Percentiles rank a stretch among this genome's conserved stretches.
phyloP scores from a whole-genome alignment of 2,113 vertebrate genomes.

The Cottus gobio region DNA sequence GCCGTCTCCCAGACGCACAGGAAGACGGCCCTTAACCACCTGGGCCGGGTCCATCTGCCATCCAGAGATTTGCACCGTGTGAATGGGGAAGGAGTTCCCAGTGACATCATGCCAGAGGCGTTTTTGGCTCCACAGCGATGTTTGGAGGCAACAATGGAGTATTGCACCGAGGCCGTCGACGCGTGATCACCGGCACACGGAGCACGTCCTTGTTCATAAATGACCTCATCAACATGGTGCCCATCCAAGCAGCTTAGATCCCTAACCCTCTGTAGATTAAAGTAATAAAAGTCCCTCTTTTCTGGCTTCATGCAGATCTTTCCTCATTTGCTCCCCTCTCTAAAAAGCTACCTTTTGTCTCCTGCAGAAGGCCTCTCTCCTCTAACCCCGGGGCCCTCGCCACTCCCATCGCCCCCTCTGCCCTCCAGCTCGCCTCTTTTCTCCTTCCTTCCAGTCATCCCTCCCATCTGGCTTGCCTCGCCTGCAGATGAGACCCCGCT shows the following conservation, averaged over 20 bases:
- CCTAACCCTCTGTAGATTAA: background rate
- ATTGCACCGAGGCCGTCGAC: background rate
- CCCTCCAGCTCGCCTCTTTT: constrained; percentile 5
- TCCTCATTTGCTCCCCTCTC: background rate
- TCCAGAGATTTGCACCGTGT: constrained; percentile 42
- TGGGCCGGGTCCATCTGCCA: constrained; percentile 63
- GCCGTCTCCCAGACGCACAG: constrained; percentile 59
- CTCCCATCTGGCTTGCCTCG: constrained; percentile 68
- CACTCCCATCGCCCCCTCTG: constrained; percentile 28
- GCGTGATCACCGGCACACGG: background rate
- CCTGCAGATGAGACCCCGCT: constrained; percentile 75
- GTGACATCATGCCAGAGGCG: constrained; percentile 60
- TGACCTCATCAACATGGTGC: background rate
- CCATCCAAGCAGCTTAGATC: background rate
- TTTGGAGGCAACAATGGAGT: constrained; percentile 61
- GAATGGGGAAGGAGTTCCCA: constrained; percentile 66
- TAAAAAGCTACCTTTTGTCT: constrained; percentile 33
- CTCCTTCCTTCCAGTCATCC: constrained; percentile 43
- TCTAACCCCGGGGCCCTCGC: constrained; percentile 15
- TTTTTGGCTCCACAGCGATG: constrained; percentile 57
- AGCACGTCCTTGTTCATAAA: background rate
- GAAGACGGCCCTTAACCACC: constrained; percentile 66
- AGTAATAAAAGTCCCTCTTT: background rate
- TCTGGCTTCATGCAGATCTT: constrained; percentile 12
- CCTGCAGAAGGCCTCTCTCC: constrained; percentile 5